Conservation (phyloP, 1,140 invertebrate genomes). For the Drosophila equinoxialis region DNA sequence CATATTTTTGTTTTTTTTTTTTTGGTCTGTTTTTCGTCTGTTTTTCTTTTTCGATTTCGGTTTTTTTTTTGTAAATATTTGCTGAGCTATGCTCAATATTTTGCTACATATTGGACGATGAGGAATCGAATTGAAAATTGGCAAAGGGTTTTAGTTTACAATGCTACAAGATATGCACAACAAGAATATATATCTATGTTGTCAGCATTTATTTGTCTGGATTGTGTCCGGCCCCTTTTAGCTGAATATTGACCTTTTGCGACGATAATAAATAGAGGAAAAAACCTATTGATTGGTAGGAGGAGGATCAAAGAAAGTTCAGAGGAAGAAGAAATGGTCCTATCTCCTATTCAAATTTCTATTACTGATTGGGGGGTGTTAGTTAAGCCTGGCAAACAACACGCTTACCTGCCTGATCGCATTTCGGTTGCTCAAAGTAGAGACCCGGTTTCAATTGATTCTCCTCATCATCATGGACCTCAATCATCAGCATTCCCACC, state of each 20-base stretch:
- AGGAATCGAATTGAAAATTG: slow-evolving; percentile 6
- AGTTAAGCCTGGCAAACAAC: slow-evolving; percentile 80
- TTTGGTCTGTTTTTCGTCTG: slow-evolving; percentile 8
- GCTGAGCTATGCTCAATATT: slow-evolving; percentile 15
- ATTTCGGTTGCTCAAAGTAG: slow-evolving; percentile 77
- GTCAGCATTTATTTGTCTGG: slow-evolving; percentile 32
- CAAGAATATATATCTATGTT: neutral
- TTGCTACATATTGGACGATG: slow-evolving; percentile 2
- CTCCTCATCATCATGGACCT: slow-evolving; percentile 81
- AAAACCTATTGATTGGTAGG: slow-evolving; percentile 26
- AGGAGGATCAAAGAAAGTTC: neutral
- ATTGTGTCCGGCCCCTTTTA: slow-evolving; percentile 48
- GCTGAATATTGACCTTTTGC: slow-evolving; percentile 59
- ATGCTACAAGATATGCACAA: neutral
- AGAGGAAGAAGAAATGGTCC: slow-evolving; percentile 29
- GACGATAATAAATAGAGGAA: slow-evolving; percentile 32
- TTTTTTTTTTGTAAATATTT: slow-evolving; percentile 8
- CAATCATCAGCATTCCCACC: slow-evolving; percentile 71
- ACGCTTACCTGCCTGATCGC: slow-evolving; percentile 83
- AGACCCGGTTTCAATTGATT: slow-evolving; percentile 71
- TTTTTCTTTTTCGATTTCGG: slow-evolving; percentile 12
- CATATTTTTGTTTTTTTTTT: slow-evolving; percentile 13
- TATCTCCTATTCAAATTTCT: neutral
- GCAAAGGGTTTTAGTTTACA: slow-evolving; percentile 1
- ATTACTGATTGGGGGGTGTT: slow-evolving; percentile 34